These are phyloP conservation scores for Tonatia bakeri DNA, from an alignment of 2,113 vertebrate genomes.

Conservation along the genomic window DNA sequence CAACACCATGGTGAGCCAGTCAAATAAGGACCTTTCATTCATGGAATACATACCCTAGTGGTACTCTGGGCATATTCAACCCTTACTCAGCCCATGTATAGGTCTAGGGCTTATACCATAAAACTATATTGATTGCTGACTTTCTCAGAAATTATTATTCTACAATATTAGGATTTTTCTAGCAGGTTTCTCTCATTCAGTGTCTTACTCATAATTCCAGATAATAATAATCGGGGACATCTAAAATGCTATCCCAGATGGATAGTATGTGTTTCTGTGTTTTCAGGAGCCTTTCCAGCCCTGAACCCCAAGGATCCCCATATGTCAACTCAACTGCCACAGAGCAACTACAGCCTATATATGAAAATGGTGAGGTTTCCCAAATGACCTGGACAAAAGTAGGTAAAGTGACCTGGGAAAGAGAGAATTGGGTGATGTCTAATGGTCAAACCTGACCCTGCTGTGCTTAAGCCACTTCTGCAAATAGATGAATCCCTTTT, in stretches of 20 bases:
- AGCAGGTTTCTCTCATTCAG: background rate
- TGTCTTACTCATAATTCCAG: background rate
- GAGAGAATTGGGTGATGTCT: background rate
- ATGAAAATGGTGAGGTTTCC: constrained; percentile 57
- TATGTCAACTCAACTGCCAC: background rate
- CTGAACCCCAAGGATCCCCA: background rate
- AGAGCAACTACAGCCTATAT: background rate
- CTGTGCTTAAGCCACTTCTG: background rate
- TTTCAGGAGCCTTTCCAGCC: constrained; percentile 29
- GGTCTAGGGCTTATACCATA: background rate
- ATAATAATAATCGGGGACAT: background rate
- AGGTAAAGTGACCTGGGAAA: background rate
- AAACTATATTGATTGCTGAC: background rate
- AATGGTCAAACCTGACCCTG: background rate
- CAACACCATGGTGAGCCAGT: background rate
- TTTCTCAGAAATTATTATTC: background rate
- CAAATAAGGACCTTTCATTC: background rate
- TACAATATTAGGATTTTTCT: background rate
- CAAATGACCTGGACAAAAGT: too few species aligned
- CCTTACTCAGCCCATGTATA: fast-evolving
- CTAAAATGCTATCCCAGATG: background rate
- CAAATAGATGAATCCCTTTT: background rate
- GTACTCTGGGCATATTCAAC: too few species aligned
- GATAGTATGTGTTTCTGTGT: background rate
- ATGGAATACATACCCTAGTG: too few species aligned